Evolutionary conservation across 2,797 vertebrate species (phyloP), one percentile per base, ranked within the genome.

Genomic region (Pipistrellus kuhlii): DNA sequence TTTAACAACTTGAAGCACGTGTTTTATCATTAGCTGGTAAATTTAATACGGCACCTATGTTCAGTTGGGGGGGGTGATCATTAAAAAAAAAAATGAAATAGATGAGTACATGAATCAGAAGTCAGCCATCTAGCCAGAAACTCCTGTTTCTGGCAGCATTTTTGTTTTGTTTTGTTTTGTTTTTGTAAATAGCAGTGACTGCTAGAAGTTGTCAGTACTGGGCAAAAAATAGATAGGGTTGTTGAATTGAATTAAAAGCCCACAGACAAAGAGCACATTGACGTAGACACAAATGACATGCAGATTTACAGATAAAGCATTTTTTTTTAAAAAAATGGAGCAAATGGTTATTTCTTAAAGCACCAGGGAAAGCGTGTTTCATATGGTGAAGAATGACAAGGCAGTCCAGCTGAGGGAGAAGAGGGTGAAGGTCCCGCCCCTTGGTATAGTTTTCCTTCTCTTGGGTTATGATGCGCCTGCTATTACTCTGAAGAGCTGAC

Each of bases 231-330:
- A 76, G 73, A 32, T 15, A 81, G 15, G n/a, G 71, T 76, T 78
- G 81, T 88, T 91, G 81, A 91, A 91, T 83, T 86, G 44, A 89
- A 80, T 91, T 94, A 72, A 80, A 92, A 77, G 41, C 59, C 71
- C 64, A 68, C 35, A 76, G 59, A 44, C 76, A 44, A 88, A 96
- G 62, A 46, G 38, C 88, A 17, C 62, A 15, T 30, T 84, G 59
- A 55, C 32, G 8, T 68, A 55, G 86, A 89, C 32, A 89, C 84
- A 88, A 23, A 77, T 55, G 62, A 81, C 46, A 20, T 75, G 38
- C 48, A 72, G 78, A 86, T 94, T 93, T 57, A 76, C 48, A 73
- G 82, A 72, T 90, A 90, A 94, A 94, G 46, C 55, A 38, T 48
- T 81, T 83, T 48, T 41, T 41, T 41, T 38, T 38, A 38, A 59